Base-by-base conservation (phyloP, 1,140 invertebrate genomes). In the Micrasema longulum region DNA sequence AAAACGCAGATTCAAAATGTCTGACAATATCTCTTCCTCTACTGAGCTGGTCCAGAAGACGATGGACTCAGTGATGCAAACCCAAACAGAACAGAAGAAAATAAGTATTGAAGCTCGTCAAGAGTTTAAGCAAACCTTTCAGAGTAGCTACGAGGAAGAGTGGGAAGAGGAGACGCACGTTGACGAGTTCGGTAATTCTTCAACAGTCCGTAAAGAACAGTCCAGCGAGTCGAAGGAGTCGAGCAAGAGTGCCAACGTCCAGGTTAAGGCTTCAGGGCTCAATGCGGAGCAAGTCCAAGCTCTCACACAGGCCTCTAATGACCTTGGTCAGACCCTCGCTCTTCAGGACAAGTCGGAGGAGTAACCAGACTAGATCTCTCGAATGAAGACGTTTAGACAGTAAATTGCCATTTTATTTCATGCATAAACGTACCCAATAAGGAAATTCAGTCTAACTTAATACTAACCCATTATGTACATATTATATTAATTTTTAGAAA, bases 101-200 rank as follows among this genome's bases (percentile, higher is more conserved):
- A 77, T 85, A 0, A 77, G 79, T 10, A 85, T 85, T 31, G 80
- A 85, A 71, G 84, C 84, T 0, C 78, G 82, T 73, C 84, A 85
- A 73, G 84, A 85, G 69, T 85, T 85, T 77, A 78, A 80, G 9
- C 83, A 85, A 73, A 77, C 78, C 31, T 85, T 80, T 70, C 76
- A 81, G 55, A 81, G 83, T 69, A 83, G 81, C 69, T 85, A 84
- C 52, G 83, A 85, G 75, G 83, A 85, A 60, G 83, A 83, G 67
- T 84, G 83, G 35, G 81, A 85, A 72, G 83, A 86, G 57, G 81
- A 86, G 70, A 84, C 83, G 3, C 82, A 81, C 64, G 85, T 81
- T 20, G 84, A 85, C 76, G 75, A 84, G 62, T 80, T 76, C 55
- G 84, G 84, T 48, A 85, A 85, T 65, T 78, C 77, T 47, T 83